Base-by-base conservation (phyloP, 2,113 vertebrate species). In the Vimba vimba region DNA sequence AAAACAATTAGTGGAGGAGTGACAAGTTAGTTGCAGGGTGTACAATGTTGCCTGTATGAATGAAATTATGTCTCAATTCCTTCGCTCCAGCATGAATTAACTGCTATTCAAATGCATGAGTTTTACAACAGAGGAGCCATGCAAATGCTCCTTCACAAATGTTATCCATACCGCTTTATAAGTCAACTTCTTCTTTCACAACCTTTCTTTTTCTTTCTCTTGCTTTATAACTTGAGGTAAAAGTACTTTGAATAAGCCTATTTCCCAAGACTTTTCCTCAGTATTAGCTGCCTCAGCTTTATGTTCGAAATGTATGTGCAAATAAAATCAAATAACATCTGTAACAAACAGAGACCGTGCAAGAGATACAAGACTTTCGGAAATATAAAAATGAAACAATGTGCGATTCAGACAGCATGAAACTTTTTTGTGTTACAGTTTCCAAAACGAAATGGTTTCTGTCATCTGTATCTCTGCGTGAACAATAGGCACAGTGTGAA, bases 401-500 rank as follows among this genome's bases (percentile, higher is more conserved):
- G 74, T 27, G n/a, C 47, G 79, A 47, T 43, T 43, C 43, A 43
- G 43, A 43, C 8, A 9, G 43, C 43, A 2, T 43, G 43, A 43
- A 10, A 9, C 9, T 43, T 43, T 10, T 43, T 43, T 60, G 30
- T 60, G 33, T 23, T 60, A 39, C 30, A 62, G 33, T 59, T 15
- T 8, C 21, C 5, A 33, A 60, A 52, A 55, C 4, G 27, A 55
- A 8, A 79, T 8, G 0, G 55, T 59, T 57, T 17, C 23, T 66
- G 60, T 81, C 39, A 21, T 81, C 23, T 80, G 36, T 30, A 66
- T 30, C 36, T 47, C 60, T 50, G 62, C 33, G 30, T n/a, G 17
- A 81, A 68, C 33, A 82, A 68, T 23, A 30, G 39, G 13, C 36
- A 27, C 60, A 50, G 60, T 68, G n/a, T 13, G 60, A 68, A 77